Evolutionary conservation across 92 coral and sea anemone species (phyloP).

Genomic region (Epizoanthus ramosus): DNA sequence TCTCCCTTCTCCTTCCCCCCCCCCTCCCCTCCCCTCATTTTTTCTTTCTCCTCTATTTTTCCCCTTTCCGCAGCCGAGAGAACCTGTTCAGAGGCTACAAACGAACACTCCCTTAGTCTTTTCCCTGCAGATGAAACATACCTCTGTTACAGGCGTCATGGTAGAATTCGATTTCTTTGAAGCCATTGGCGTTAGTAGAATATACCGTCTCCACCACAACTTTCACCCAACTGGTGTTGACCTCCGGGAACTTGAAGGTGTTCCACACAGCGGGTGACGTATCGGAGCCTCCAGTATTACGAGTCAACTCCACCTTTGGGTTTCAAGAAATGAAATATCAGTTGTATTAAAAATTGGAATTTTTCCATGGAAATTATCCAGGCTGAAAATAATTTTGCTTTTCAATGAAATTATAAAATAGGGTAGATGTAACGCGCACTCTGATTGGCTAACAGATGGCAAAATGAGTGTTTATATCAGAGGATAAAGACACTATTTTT

Average conservation of each 20-base stretch:
- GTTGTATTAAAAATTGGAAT: not conserved
- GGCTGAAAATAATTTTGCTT: not conserved
- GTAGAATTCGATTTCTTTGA: constrained; percentile 86
- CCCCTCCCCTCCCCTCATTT: not conserved
- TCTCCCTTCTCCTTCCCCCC: too few species aligned
- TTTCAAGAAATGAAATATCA: not conserved
- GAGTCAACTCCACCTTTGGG: constrained; percentile 55
- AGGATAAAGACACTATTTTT: too few species aligned
- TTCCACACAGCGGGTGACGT: constrained; percentile 53
- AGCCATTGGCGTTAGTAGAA: constrained; percentile 56
- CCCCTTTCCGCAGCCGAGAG: too few species aligned
- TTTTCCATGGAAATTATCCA: not conserved
- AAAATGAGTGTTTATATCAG: too few species aligned
- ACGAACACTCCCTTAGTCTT: too few species aligned
- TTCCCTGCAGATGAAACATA: constrained; percentile 16
- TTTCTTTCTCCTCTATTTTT: too few species aligned
- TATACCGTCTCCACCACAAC: constrained; percentile 63
- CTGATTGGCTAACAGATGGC: too few species aligned
- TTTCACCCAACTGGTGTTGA: constrained; percentile 73
- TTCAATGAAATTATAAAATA: too few species aligned
- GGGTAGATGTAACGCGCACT: too few species aligned
- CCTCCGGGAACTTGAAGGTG: constrained; percentile 59
- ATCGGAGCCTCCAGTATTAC: constrained; percentile 22
- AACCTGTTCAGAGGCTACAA: too few species aligned
- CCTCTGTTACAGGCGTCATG: constrained; percentile 72